Percentiles rank a stretch among this genome's conserved stretches.
phyloP scores from a whole-genome alignment of 1,140 invertebrate genomes.

The Acyrthosiphon pisum region DNA sequence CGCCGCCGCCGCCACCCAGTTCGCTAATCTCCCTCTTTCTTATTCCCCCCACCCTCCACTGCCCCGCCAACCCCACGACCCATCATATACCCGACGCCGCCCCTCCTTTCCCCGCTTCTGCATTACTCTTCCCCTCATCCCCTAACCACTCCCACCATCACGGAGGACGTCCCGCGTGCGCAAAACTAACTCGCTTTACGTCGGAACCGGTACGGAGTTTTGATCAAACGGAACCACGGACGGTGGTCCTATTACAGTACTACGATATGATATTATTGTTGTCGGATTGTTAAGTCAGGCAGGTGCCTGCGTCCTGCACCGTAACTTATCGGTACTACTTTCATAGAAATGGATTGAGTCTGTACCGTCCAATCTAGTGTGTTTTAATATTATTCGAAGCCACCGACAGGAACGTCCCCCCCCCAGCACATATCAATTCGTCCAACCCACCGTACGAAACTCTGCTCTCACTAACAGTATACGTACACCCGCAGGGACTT shows the following conservation, averaged over 20 bases:
- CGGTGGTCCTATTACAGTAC: neutral
- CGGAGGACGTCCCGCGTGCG: neutral
- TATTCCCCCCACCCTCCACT: neutral
- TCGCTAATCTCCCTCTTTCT: constrained; percentile 56
- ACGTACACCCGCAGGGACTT: neutral
- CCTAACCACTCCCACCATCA: neutral
- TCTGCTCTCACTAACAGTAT: too few species aligned
- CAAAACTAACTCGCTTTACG: neutral
- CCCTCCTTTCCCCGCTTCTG: neutral
- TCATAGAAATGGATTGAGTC: neutral
- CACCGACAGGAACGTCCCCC: neutral
- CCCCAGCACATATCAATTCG: too few species aligned
- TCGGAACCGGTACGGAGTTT: neutral
- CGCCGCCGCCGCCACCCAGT: constrained; percentile 46
- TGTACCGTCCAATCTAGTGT: neutral
- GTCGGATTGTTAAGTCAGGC: neutral
- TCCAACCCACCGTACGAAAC: too few species aligned
- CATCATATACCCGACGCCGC: neutral
- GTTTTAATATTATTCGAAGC: neutral
- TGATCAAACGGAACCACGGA: neutral
- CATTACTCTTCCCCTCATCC: neutral
- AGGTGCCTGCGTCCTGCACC: neutral
- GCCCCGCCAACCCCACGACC: neutral
- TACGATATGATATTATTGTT: neutral
- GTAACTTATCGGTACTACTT: neutral